Evolutionary conservation across 2,888 invertebrate genomes (phyloP).

Genomic region (Fragum fragum): DNA sequence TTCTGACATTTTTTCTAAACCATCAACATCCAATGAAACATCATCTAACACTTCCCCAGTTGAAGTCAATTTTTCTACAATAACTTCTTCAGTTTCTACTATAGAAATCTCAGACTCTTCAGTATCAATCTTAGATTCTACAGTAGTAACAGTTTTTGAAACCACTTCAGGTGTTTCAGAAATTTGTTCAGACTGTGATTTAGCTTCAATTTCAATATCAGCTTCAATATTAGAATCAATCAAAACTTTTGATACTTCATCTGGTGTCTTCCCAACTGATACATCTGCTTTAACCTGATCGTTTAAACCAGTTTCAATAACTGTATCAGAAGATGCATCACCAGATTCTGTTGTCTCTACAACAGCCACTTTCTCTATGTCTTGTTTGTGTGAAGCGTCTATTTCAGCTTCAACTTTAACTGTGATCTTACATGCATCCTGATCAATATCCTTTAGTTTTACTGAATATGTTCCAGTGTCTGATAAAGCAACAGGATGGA

Average conservation of each 20-base stretch:
- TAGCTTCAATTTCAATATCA: not conserved
- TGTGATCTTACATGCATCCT: not conserved
- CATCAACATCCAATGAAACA: not conserved
- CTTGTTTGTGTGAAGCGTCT: not conserved
- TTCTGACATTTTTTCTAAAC: not conserved
- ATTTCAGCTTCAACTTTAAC: not conserved
- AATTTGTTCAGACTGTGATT: not conserved
- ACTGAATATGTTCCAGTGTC: slow-evolving; percentile 3
- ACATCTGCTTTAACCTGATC: not conserved
- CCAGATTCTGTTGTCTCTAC: not conserved
- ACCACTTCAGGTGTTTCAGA: not conserved
- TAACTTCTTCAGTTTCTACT: not conserved
- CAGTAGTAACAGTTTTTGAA: not conserved
- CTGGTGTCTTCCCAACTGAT: not conserved
- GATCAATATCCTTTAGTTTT: not conserved
- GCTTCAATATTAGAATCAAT: not conserved
- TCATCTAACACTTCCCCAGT: not conserved
- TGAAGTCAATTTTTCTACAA: not conserved
- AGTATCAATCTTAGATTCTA: not conserved
- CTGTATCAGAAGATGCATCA: not conserved
- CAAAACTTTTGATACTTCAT: not conserved
- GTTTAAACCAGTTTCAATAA: not conserved
- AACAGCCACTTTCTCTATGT: not conserved
- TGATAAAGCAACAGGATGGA: not conserved
- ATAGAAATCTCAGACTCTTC: not conserved